Percentiles rank a stretch among this genome's conserved stretches.
These are phyloP conservation scores for Nematolebias whitei DNA, from an alignment of 2,113 vertebrate species.

Conservation along the genomic window DNA sequence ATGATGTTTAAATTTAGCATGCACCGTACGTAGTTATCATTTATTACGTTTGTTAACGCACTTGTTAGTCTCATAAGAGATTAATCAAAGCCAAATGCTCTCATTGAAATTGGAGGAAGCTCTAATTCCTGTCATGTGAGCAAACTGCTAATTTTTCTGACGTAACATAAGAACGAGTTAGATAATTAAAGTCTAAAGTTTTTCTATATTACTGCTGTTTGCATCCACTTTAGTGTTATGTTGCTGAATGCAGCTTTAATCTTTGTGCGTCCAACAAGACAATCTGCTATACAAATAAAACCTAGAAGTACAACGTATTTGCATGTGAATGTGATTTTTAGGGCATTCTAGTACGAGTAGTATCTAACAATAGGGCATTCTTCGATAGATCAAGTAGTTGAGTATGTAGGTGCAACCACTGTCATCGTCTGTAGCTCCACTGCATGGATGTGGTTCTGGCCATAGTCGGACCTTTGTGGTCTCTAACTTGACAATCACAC, in stretches of 20 bases:
- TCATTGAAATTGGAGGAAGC: background rate
- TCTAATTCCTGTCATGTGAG: background rate
- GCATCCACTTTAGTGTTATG: background rate
- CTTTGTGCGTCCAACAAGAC: slow-evolving; percentile 23
- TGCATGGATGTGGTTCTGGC: slow-evolving; percentile 49
- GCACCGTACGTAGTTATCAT: too few species aligned
- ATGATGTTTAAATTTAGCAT: background rate
- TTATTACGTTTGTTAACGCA: background rate
- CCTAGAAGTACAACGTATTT: slow-evolving; percentile 41
- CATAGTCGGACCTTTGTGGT: slow-evolving; percentile 59
- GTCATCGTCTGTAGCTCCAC: slow-evolving; percentile 30
- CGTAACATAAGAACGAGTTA: background rate
- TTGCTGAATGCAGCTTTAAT: slow-evolving; percentile 51
- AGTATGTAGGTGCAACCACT: slow-evolving; percentile 14
- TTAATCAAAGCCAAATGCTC: background rate
- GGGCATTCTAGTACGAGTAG: slow-evolving; percentile 37
- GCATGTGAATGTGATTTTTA: slow-evolving; percentile 52
- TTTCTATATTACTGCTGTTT: background rate
- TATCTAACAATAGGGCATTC: slow-evolving; percentile 18
- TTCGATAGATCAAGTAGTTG: slow-evolving; percentile 24
- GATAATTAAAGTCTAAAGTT: background rate
- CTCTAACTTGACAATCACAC: slow-evolving; percentile 72
- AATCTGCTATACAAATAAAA: slow-evolving; percentile 37
- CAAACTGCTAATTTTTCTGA: background rate
- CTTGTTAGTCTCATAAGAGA: background rate